Base-by-base conservation (phyloP, 2,797 vertebrate genomes). In the Eurystomus glaucurus region DNA sequence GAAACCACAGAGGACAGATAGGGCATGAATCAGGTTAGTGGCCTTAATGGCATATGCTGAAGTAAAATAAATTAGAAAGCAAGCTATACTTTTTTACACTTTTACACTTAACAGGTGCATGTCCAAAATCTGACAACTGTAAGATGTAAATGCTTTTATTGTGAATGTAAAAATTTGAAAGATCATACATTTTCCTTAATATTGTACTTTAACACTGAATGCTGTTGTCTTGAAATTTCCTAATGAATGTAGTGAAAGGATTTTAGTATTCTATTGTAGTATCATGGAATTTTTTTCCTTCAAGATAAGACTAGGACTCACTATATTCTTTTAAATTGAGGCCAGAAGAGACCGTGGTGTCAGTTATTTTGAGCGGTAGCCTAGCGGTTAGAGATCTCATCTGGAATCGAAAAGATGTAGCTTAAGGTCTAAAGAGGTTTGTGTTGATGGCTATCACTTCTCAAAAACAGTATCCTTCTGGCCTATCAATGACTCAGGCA, bases 401-500 rank as follows among this genome's bases (percentile, higher is more conserved):
- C 20, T 75, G 28, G 52, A 75, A 68, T 9, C 0, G 1, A 55
- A 25, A 43, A 43, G 7, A 20, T 25, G 4, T 69, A 51, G 23
- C 19, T 28, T 43, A 12, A 39, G 25, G 10, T 50, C 64, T 52
- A 20, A 65, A 50, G 31, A 76, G 19, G 8, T 61, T 61, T 25
- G 2, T 22, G 2, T 5, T 69, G 37, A 10, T 92, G 22, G 22
- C 28, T 70, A 4, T 83, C 15, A 11, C 14, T 21, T 86, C 51
- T 61, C 28, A 35, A 43, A 35, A 64, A 35, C 11, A 43, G 8
- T 43, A 5, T 79, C 71, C 25, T 65, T 4, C 62, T 51, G 33
- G 4, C 17, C 28, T 61, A 4, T 50, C 1, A 9, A 43, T 81
- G n/a, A n/a, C 25, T n/a, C 1, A 1, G 22, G 16, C 11, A 10